Conservation (phyloP, 2,888 invertebrate species). For the Uropetala carovei region DNA sequence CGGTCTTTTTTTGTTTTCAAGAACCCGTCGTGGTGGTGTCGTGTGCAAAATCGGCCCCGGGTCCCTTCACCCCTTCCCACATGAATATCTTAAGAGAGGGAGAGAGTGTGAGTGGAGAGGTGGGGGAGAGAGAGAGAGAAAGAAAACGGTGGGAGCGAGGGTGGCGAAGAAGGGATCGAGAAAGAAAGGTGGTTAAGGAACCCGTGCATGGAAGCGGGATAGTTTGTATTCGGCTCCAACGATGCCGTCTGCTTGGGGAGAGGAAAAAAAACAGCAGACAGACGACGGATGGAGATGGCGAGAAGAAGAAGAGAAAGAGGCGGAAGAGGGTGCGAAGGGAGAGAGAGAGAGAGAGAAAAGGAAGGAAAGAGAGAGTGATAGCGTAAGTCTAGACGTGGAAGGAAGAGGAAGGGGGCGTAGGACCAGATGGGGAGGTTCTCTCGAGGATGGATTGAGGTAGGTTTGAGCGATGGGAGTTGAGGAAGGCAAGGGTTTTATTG, state of each 20-base stretch:
- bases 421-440: neutral
- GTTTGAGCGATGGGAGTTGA: neutral
- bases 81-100: constrained; percentile 35
- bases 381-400: too few species aligned
- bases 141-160: too few species aligned
- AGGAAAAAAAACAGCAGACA: neutral
- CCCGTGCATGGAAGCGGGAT: neutral
- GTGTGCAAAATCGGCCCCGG: constrained; percentile 10
- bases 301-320: neutral
- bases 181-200: neutral
- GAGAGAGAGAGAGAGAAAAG: too few species aligned
- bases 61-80: constrained; percentile 9
- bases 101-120: neutral
- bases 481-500: neutral
- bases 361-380: too few species aligned
- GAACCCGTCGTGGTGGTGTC: neutral
- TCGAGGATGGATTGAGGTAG: neutral
- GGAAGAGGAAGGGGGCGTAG: too few species aligned
- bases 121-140: neutral
- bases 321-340: too few species aligned
- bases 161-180: neutral
- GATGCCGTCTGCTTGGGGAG: constrained; percentile 40
- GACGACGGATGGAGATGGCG: neutral
- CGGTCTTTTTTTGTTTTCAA: constrained; percentile 30
- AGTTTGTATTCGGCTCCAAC: constrained; percentile 39